Conservation (phyloP, 2,888 invertebrate genomes). For the Conus canariensis region DNA sequence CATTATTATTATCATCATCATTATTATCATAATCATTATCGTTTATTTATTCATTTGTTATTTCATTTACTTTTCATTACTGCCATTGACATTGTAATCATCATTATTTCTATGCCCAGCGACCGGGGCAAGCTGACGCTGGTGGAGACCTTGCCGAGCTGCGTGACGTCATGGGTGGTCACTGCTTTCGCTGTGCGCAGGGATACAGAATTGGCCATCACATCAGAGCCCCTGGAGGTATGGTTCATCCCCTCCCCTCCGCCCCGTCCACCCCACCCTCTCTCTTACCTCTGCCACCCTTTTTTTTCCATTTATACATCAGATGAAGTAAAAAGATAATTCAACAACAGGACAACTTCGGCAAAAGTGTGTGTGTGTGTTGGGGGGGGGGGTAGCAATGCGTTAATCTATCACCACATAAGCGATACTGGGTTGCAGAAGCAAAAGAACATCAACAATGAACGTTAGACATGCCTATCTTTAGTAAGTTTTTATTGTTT, state of each 20-base stretch:
- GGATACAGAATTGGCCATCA: constrained; percentile 87
- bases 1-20: too few species aligned
- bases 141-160: constrained; percentile 86
- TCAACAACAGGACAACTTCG: too few species aligned
- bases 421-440: too few species aligned
- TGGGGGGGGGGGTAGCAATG: background rate
- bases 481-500: too few species aligned
- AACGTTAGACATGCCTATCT: too few species aligned
- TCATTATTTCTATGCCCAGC: background rate
- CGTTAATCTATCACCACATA: too few species aligned
- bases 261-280: too few species aligned
- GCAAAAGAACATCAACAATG: too few species aligned
- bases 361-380: background rate
- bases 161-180: constrained; percentile 90
- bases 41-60: too few species aligned
- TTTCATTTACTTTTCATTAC: background rate
- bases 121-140: constrained; percentile 65
- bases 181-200: constrained; percentile 90
- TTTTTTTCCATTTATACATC: background rate
- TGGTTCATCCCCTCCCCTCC: background rate
- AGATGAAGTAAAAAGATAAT: too few species aligned
- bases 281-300: too few species aligned
- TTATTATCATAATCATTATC: background rate
- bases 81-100: background rate
- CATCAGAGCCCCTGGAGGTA: constrained; percentile 84